These are phyloP conservation scores for Tortrix viridana DNA, from an alignment of 2,888 invertebrate species.

Conservation along the genomic window DNA sequence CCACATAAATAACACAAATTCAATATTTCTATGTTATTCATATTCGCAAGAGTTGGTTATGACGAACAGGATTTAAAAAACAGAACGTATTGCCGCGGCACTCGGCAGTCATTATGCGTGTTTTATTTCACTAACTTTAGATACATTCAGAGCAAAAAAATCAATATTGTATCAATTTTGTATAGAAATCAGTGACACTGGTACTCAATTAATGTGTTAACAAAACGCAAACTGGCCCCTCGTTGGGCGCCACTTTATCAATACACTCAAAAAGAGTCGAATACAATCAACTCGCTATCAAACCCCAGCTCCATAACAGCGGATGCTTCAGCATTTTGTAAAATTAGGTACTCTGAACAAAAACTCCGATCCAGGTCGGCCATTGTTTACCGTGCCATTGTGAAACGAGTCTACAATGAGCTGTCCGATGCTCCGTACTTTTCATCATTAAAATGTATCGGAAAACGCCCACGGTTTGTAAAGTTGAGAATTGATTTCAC, in stretches of 20 bases:
- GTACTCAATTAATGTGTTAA: no score
- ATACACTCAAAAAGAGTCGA: conserved; percentile 17
- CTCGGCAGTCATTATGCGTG: conserved; percentile 28
- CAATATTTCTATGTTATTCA: no score
- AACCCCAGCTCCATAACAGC: conserved; percentile 22
- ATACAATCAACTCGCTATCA: conserved; percentile 40
- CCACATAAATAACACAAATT: no score
- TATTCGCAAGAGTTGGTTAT: background rate
- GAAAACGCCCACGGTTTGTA: conserved; percentile 24
- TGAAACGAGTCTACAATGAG: conserved; percentile 35
- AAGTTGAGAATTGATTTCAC: conserved; percentile 33
- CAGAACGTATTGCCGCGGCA: conserved; percentile 40
- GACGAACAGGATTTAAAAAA: conserved; percentile 23
- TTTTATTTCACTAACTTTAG: conserved; percentile 32
- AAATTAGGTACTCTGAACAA: conserved; percentile 57
- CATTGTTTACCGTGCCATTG: conserved; percentile 63
- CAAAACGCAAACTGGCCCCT: conserved; percentile 31
- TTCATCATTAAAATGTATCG: conserved; percentile 36
- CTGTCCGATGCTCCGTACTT: conserved; percentile 33
- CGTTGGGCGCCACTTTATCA: conserved; percentile 39
- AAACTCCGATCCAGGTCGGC: conserved; percentile 58
- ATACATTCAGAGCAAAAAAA: conserved; percentile 19
- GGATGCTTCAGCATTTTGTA: conserved; percentile 40
- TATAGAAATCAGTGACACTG: no score
- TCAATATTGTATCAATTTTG: no score